These are phyloP conservation scores for Canis aureus DNA, from an alignment of 2,113 vertebrate species.

Conservation along the genomic window DNA sequence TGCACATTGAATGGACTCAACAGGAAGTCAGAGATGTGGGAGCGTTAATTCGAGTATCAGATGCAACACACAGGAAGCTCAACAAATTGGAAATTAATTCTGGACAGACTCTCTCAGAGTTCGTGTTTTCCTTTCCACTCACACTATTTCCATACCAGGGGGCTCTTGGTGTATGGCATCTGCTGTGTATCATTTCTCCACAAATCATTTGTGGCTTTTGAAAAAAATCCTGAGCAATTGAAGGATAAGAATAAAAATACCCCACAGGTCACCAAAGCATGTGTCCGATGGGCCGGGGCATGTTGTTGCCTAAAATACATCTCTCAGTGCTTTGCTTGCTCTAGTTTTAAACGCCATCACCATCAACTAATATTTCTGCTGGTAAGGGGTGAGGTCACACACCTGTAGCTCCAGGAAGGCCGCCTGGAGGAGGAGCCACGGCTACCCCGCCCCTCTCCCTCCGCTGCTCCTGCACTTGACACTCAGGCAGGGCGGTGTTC, in stretches of 20 bases:
- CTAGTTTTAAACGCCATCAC: constrained; percentile 52
- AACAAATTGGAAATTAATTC: constrained; percentile 35
- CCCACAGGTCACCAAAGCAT: constrained; percentile 10
- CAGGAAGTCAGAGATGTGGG: constrained; percentile 64
- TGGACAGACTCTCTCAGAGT: background rate
- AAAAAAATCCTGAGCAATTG: constrained; percentile 10
- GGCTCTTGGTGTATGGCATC: background rate
- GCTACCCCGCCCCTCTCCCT: background rate
- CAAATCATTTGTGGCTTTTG: background rate
- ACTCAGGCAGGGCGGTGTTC: background rate
- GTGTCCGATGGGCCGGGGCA: constrained; percentile 38
- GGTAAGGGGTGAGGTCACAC: background rate
- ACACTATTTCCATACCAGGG: background rate
- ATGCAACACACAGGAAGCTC: constrained; percentile 8
- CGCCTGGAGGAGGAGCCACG: background rate
- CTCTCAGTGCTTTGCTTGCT: constrained; percentile 37
- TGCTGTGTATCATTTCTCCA: background rate
- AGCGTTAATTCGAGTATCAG: constrained; percentile 54
- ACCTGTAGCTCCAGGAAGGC: background rate
- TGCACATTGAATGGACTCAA: background rate
- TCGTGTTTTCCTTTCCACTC: background rate
- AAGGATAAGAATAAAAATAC: constrained; percentile 66
- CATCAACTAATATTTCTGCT: background rate
- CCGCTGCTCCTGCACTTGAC: background rate
- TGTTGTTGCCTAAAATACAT: constrained; percentile 55